phyloP scores from a whole-genome alignment of 2,113 vertebrate species.

The Steatornis caripensis region DNA sequence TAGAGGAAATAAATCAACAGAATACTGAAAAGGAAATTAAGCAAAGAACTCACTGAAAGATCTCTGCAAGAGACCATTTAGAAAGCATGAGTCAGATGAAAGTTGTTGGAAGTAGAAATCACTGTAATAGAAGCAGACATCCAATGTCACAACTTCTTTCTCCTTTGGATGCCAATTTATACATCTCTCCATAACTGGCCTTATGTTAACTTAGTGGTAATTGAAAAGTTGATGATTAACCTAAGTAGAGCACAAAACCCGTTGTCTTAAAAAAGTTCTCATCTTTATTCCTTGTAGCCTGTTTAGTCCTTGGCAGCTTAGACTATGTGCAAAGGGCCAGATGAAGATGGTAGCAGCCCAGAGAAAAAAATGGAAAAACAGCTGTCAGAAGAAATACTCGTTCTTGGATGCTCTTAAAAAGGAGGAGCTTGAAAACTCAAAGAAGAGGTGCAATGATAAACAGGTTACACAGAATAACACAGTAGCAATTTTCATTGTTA shows the following conservation, averaged over 20 bases:
- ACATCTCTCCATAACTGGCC: background rate
- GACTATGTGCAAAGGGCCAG: background rate
- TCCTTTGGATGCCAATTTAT: background rate
- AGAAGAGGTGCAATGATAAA: background rate
- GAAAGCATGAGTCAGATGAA: background rate
- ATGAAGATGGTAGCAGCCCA: background rate
- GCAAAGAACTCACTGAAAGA: background rate
- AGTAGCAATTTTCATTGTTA: background rate
- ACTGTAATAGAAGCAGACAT: background rate
- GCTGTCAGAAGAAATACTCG: background rate
- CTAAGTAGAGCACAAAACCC: background rate
- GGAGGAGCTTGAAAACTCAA: background rate
- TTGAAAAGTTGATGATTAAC: background rate
- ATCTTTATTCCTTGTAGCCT: background rate
- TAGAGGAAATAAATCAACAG: constrained; percentile 22
- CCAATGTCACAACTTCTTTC: background rate
- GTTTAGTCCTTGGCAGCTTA: background rate
- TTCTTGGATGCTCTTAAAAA: background rate
- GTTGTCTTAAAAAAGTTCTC: background rate
- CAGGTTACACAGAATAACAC: background rate
- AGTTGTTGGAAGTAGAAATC: background rate
- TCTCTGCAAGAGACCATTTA: background rate
- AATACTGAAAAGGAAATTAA: constrained; percentile 27
- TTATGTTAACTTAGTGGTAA: background rate
- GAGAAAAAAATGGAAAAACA: background rate